phyloP scores from a whole-genome alignment of 1,140 invertebrate genomes.

The Phocides pigmalion region DNA sequence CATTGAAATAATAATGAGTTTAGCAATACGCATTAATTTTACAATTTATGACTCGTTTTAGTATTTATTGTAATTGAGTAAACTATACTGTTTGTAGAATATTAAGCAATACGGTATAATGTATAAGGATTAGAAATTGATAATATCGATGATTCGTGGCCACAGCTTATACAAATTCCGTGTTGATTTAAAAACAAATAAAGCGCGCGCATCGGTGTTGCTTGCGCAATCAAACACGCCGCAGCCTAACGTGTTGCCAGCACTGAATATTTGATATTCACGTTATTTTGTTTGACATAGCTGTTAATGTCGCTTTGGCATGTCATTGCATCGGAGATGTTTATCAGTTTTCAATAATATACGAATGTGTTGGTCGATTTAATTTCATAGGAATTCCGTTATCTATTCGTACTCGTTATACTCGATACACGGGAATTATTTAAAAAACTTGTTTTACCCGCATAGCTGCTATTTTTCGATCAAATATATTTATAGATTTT shows the following conservation, averaged over 20 bases:
- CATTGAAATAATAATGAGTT: too few relatives aligned
- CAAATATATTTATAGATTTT: too few relatives aligned
- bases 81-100: too few relatives aligned
- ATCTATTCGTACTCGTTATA: conserved; percentile 48
- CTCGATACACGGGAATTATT: conserved; percentile 30
- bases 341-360: conserved; percentile 74
- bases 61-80: too few relatives aligned
- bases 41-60: too few relatives aligned
- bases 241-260: conserved; percentile 55
- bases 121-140: too few relatives aligned
- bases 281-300: conserved; percentile 73
- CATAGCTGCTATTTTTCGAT: too few relatives aligned
- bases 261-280: conserved; percentile 64
- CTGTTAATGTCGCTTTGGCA: conserved; percentile 77
- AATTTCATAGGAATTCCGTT: conserved; percentile 58
- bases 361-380: conserved; percentile 55
- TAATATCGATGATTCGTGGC: conserved; percentile 10
- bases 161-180: conserved; percentile 13
- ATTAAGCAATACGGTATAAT: too few relatives aligned
- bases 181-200: conserved; percentile 39
- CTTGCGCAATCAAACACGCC: conserved; percentile 61
- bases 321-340: conserved; percentile 64
- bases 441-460: conserved; percentile 30
- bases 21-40: too few relatives aligned
- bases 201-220: conserved; percentile 50